phyloP scores from a whole-genome alignment of 92 coral and sea anemone genomes.

The Zoanthus gigantus region DNA sequence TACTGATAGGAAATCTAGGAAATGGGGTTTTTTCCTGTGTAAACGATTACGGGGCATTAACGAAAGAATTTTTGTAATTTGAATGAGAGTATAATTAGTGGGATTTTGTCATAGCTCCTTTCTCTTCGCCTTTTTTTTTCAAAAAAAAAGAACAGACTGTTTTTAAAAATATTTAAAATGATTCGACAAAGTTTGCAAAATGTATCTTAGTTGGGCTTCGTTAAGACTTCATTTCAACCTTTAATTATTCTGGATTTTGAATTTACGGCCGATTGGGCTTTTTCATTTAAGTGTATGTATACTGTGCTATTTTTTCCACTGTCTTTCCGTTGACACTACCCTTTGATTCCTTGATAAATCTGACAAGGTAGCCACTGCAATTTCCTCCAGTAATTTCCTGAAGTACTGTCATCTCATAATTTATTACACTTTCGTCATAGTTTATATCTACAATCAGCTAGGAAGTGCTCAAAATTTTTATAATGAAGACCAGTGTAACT shows the following conservation, averaged over 20 bases:
- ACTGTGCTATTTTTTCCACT: conserved; percentile 91
- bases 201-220: conserved; percentile 53
- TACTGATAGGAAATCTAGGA: conserved; percentile 54
- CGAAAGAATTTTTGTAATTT: conserved; percentile 47
- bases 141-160: neutral
- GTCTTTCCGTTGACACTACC: conserved; percentile 91
- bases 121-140: neutral
- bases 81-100: conserved; percentile 32
- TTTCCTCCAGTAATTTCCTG: conserved; percentile 99
- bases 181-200: neutral
- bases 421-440: conserved; percentile 97
- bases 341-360: conserved; percentile 96
- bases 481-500: conserved; percentile 61
- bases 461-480: conserved; percentile 65
- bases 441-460: conserved; percentile 97
- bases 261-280: conserved; percentile 78
- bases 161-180: neutral
- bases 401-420: conserved; percentile 99
- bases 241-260: conserved; percentile 83
- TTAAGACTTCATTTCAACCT: conserved; percentile 79
- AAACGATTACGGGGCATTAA: conserved; percentile 52
- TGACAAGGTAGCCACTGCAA: conserved; percentile 99
- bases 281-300: conserved; percentile 95
- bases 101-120: conserved; percentile 6
- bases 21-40: conserved; percentile 52